Conservation (phyloP, 2,888 invertebrate genomes). For the Tethea ocularis region DNA sequence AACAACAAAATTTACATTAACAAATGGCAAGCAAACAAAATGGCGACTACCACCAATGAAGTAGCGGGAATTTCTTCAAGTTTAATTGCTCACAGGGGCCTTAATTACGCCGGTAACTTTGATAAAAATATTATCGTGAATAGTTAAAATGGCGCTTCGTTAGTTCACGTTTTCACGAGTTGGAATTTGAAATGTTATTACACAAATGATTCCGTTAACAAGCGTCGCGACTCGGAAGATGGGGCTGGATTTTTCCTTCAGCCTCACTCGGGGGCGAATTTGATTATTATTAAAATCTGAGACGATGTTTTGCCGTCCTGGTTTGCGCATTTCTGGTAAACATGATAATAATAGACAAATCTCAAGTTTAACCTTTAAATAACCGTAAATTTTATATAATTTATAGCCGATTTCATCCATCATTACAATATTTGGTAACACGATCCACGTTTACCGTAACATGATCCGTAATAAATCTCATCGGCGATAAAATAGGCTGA, state of each 20-base stretch:
- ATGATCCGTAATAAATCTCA: not conserved
- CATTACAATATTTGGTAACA: not conserved
- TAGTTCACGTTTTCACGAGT: constrained; percentile 27
- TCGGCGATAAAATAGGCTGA: not conserved
- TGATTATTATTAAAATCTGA: constrained; percentile 7
- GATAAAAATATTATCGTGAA: not conserved
- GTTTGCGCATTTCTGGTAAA: not conserved
- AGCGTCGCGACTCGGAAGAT: constrained; percentile 24
- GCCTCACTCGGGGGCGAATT: not conserved
- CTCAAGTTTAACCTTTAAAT: not conserved
- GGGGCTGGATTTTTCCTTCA: not conserved
- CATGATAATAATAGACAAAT: too few relatives aligned
- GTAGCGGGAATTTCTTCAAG: not conserved
- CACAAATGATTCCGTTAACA: constrained; percentile 34
- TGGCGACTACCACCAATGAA: constrained; percentile 1
- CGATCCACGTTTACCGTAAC: not conserved
- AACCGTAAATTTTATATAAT: not conserved
- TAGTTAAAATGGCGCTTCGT: constrained; percentile 29
- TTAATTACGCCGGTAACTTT: constrained; percentile 1
- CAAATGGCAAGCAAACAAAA: constrained; percentile 1
- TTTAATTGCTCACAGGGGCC: constrained; percentile 1
- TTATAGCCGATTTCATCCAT: not conserved
- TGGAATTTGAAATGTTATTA: constrained; percentile 34
- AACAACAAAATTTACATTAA: constrained; percentile 2
- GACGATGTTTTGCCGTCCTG: not conserved